A percentile compares a stretch with the other conserved stretches of the same genome.
Evolutionary conservation across 23 tunicate species (phyloP).

Genomic region (Clavelina lepadiformis): DNA sequence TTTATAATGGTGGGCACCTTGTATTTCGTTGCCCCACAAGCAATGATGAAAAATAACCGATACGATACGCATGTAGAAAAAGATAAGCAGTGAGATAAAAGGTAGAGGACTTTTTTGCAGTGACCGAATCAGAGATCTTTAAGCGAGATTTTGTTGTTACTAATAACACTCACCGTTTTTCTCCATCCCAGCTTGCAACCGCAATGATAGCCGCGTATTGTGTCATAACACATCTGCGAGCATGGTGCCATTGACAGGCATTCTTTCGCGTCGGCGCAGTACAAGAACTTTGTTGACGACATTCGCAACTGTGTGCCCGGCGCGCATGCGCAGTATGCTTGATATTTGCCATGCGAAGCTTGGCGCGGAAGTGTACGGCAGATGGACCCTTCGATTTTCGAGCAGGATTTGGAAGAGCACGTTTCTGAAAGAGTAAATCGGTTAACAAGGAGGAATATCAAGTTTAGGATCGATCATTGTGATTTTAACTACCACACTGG

Average conservation of each 20-base stretch:
- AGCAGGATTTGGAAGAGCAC: constrained; percentile 10
- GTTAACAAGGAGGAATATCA: too few relatives aligned
- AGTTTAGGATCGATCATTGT: too few relatives aligned
- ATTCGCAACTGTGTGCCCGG: constrained; percentile 23
- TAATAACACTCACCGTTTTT: constrained; percentile 15
- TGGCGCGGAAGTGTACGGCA: constrained; percentile 48
- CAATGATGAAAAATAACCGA: too few relatives aligned
- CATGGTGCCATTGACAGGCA: constrained; percentile 49
- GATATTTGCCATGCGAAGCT: constrained; percentile 39
- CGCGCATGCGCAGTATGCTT: constrained; percentile 45
- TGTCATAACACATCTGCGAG: constrained; percentile 57
- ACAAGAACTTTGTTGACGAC: not conserved
- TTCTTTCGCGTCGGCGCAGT: constrained; percentile 59
- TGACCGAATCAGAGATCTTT: not conserved
- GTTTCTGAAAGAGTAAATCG: not conserved
- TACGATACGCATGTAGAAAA: too few relatives aligned
- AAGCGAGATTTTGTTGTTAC: not conserved
- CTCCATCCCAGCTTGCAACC: constrained; percentile 42
- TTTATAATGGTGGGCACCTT: too few relatives aligned
- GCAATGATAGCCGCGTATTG: constrained; percentile 42
- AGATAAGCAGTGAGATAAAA: too few relatives aligned
- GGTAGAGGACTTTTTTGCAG: too few relatives aligned
- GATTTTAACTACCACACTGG: too few relatives aligned
- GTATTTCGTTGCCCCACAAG: too few relatives aligned
- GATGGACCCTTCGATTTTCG: not conserved